Conservation (phyloP, 2,888 invertebrate species). For the Listrodromus nycthemerus region DNA sequence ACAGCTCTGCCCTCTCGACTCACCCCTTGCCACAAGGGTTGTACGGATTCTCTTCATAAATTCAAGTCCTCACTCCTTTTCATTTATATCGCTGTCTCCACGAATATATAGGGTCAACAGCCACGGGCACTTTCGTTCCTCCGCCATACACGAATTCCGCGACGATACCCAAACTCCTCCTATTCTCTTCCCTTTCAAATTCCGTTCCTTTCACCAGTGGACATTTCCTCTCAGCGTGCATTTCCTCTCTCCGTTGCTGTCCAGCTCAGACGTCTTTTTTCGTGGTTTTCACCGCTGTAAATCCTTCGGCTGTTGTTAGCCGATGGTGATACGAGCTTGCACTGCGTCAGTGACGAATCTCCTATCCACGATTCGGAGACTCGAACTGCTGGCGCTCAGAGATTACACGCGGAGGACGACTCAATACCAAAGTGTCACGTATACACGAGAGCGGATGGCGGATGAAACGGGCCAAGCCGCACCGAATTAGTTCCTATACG, state of each 20-base stretch:
- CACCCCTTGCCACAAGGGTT: slow-evolving; percentile 23
- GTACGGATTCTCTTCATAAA: slow-evolving; percentile 58
- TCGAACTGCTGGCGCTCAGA: background rate
- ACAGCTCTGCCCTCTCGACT: background rate
- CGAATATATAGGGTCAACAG: slow-evolving; percentile 7
- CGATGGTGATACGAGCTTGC: slow-evolving; percentile 25
- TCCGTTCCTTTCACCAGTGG: background rate
- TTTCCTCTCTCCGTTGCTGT: background rate
- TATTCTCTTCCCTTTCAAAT: background rate
- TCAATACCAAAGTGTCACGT: slow-evolving; percentile 34
- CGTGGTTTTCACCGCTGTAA: background rate
- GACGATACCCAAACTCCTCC: background rate
- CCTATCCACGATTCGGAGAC: background rate
- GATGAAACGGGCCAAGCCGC: background rate
- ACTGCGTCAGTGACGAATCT: slow-evolving; percentile 21
- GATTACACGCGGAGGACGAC: slow-evolving; percentile 25
- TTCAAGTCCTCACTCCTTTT: slow-evolving; percentile 36
- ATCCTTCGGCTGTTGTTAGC: slow-evolving; percentile 4
- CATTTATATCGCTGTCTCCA: slow-evolving; percentile 49
- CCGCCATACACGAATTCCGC: background rate
- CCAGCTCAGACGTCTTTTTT: background rate
- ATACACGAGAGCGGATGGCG: slow-evolving; percentile 1
- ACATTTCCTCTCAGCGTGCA: background rate
- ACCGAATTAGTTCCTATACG: slow-evolving; percentile 37
- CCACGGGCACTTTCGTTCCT: slow-evolving; percentile 3